Conservation (phyloP, 2,113 vertebrate genomes). For the Sarotherodon lohbergeri region DNA sequence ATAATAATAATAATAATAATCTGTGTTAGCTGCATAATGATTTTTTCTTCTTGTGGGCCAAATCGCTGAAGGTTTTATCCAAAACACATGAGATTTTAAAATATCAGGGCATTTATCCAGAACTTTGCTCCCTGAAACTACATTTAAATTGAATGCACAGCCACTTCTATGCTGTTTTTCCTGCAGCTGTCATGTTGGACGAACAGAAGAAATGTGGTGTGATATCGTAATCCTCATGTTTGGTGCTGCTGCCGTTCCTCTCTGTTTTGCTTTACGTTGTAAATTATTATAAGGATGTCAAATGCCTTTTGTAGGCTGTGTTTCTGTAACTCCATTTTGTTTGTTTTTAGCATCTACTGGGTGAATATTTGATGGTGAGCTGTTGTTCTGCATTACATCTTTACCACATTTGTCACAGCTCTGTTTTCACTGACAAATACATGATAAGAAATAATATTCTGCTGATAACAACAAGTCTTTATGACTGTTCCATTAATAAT, state of each 20-base stretch:
- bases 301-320: not conserved
- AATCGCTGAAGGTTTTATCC: not conserved
- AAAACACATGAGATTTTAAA: not conserved
- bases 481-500: not conserved
- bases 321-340: not conserved
- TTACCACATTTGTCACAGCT: not conserved
- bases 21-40: not conserved
- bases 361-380: not conserved
- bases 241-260: not conserved
- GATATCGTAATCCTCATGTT: not conserved
- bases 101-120: not conserved
- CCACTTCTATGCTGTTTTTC: not conserved
- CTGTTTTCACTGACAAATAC: not conserved
- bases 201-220: not conserved
- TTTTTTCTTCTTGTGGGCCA: not conserved
- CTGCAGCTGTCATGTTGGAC: not conserved
- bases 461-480: not conserved
- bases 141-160: rapidly evolving
- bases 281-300: not conserved
- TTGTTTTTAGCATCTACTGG: not conserved
- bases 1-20: not conserved
- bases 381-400: not conserved
- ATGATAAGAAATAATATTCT: not conserved
- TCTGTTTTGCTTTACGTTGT: rapidly evolving
- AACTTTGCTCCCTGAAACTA: not conserved